Evolutionary conservation across 2,113 vertebrate genomes (phyloP).

Genomic region (Paramormyrops kingsleyae): DNA sequence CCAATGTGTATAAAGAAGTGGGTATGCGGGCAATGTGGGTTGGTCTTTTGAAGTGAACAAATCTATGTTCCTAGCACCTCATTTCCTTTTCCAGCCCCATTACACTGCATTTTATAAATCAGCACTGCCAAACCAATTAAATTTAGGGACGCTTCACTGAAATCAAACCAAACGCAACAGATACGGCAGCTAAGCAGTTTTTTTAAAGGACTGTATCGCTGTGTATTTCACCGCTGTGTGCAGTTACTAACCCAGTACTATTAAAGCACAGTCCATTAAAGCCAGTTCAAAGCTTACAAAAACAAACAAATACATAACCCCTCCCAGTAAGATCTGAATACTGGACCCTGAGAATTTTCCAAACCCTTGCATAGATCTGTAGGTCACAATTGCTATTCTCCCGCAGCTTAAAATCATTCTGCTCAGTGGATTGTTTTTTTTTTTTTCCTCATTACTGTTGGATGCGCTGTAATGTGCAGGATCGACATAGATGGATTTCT

Average conservation of each 20-base stretch:
- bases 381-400: conserved; percentile 37
- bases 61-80: background rate
- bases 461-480: conserved; percentile 8
- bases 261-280: conserved; percentile 10
- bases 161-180: background rate
- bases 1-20: background rate
- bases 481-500: background rate
- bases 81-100: background rate
- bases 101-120: background rate
- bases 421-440: conserved; percentile 7
- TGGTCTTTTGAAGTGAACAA: background rate
- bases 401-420: conserved; percentile 21
- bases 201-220: background rate
- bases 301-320: conserved; percentile 35
- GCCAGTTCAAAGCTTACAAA: conserved; percentile 22
- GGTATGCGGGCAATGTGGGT: background rate
- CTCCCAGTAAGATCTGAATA: background rate
- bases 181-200: background rate
- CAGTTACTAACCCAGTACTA: conserved; percentile 28
- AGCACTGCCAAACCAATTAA: background rate
- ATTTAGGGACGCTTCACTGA: background rate
- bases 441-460: conserved; percentile 25
- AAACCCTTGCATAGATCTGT: conserved; percentile 46
- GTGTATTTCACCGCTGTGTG: background rate
- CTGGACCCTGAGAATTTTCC: background rate